Percentiles rank a stretch among this genome's conserved stretches.
These are phyloP conservation scores for Poecilia gillii DNA, from an alignment of 2,797 vertebrate species.

Conservation along the genomic window DNA sequence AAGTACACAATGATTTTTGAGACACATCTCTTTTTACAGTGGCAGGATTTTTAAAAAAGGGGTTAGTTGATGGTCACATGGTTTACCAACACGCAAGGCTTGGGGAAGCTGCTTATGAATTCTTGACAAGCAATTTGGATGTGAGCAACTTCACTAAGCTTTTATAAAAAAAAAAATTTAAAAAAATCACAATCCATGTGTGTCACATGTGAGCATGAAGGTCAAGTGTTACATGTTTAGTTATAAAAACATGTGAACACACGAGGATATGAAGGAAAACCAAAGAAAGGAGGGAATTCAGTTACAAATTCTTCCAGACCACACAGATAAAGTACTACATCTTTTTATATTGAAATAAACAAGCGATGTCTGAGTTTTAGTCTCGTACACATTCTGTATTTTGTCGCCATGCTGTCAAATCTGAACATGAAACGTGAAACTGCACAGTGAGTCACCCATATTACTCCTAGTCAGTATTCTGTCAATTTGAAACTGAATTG, in stretches of 20 bases:
- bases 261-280: conserved; percentile 45
- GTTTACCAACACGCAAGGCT: conserved; percentile 39
- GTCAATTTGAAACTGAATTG: conserved; percentile 63
- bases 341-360: background rate
- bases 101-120: conserved; percentile 65
- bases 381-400: background rate
- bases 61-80: conserved; percentile 53
- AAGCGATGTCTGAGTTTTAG: conserved; percentile 6
- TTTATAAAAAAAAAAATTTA: conserved; percentile 15
- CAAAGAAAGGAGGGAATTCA: conserved; percentile 55
- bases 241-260: conserved; percentile 56
- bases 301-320: conserved; percentile 43
- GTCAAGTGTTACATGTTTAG: conserved; percentile 31
- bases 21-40: conserved; percentile 72
- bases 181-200: conserved; percentile 46
- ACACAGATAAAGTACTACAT: background rate
- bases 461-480: conserved; percentile 10
- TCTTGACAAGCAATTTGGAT: conserved; percentile 15
- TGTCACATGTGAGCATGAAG: conserved; percentile 51
- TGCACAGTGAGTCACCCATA: background rate
- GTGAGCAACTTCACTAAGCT: conserved; percentile 66
- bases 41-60: conserved; percentile 39
- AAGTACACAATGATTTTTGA: conserved; percentile 15
- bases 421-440: background rate
- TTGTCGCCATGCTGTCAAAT: background rate